These are phyloP conservation scores for Megathymus violae DNA, from an alignment of 1,140 invertebrate genomes.

Conservation along the genomic window DNA sequence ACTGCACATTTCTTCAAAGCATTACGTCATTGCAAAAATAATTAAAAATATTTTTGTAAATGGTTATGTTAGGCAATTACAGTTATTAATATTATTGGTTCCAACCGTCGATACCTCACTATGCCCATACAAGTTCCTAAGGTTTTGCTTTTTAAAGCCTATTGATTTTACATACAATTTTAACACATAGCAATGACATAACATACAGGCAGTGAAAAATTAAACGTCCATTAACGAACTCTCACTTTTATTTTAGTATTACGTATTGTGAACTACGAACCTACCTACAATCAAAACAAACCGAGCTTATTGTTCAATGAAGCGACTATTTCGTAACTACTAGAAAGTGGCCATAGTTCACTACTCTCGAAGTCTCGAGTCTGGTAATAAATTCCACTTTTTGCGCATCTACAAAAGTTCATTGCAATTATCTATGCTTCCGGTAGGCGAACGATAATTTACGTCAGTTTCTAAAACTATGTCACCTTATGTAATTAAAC, in stretches of 20 bases:
- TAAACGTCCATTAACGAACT: constrained; percentile 38
- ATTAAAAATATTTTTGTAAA: no score
- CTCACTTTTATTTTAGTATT: constrained; percentile 34
- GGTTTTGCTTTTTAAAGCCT: no score
- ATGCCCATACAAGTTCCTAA: no score
- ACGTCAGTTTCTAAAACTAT: constrained; percentile 14
- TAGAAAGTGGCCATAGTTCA: constrained; percentile 64
- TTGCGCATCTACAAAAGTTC: constrained; percentile 42
- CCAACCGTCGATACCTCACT: no score
- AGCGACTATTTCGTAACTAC: constrained; percentile 72
- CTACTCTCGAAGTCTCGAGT: constrained; percentile 30
- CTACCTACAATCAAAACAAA: constrained; percentile 48
- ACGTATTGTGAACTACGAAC: constrained; percentile 21
- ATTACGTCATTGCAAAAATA: no score
- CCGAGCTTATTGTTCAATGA: constrained; percentile 58
- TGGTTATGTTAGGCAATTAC: no score
- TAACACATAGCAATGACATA: no score
- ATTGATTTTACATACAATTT: no score
- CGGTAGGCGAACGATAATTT: constrained; percentile 39
- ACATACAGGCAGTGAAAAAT: not conserved
- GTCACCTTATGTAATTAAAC: constrained; percentile 8
- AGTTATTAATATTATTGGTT: no score
- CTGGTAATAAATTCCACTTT: constrained; percentile 42
- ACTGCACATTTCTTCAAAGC: no score
- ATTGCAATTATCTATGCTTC: constrained; percentile 11